phyloP scores from a whole-genome alignment of 2,113 vertebrate genomes.

The Caretta caretta region DNA sequence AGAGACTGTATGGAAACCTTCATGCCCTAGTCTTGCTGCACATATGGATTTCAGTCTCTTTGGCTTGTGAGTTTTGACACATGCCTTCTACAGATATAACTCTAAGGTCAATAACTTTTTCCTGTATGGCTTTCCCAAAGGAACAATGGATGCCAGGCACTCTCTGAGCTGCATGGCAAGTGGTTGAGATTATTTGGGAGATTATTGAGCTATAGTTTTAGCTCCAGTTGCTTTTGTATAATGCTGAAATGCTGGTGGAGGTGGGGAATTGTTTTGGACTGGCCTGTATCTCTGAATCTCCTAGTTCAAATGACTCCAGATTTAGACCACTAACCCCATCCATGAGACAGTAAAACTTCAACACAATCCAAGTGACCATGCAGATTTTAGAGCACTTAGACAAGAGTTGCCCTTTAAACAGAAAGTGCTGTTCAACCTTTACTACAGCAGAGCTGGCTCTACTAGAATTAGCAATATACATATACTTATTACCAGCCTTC shows the following conservation, averaged over 20 bases:
- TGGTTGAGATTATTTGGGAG: neutral
- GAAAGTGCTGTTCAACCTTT: neutral
- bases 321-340: neutral
- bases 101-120: neutral
- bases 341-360: neutral
- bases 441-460: neutral
- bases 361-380: neutral
- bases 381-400: neutral
- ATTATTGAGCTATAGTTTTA: neutral
- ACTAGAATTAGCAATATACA: neutral
- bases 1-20: neutral
- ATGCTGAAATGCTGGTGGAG: neutral
- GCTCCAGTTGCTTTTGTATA: neutral
- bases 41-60: neutral
- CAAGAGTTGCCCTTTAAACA: neutral
- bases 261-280: neutral
- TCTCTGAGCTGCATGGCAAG: neutral
- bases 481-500: neutral
- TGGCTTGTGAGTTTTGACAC: neutral
- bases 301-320: neutral
- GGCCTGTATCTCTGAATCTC: neutral
- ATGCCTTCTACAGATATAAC: neutral
- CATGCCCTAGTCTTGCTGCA: no score
- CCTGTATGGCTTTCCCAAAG: neutral
- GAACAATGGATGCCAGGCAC: neutral